Evolutionary conservation across 2,797 vertebrate genomes (phyloP), one percentile per base, ranked within the genome.

Genomic region (Chaunax sp.): DNA sequence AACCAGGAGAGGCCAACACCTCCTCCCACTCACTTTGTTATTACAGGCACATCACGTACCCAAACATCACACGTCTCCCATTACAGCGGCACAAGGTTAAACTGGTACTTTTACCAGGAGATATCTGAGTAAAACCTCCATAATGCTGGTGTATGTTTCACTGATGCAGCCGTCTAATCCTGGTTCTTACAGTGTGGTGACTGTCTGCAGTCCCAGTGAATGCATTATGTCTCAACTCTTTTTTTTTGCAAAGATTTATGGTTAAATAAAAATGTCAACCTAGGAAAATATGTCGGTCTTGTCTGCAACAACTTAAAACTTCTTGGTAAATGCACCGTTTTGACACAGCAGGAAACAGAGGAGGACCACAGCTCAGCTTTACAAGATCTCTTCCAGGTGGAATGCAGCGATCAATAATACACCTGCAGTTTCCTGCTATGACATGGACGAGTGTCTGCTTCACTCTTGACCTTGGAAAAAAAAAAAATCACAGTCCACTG

Each of bases 1-100:
- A 53, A 46, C 46, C 52, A 69, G 70, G 37, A 69, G 59, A 84
- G 66, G 28, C 23, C 28, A 44, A 66, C 63, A 75, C 60, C 47
- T 80, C 56, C 44, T 64, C 57, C 47, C 43, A 55, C 67, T 75
- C 69, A 44, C 28, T 49, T 49, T 72, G 66, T 75, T 69, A 68
- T 77, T 75, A 64, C 69, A 72, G 58, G 58, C 26, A 37, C 77
- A 58, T 35, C 2, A 18, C 28, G 70, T 56, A 78, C 53, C 57
- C 56, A 80, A 82, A 83, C 64, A 75, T 77, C 55, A 74, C 68
- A 66, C 58, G 26, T 69, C 51, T 81, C 54, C 41, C 57, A 49
- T 78, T 64, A 45, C 54, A 69, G 49, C 22, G 10, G 47, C 69
- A 69, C 51, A 58, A 49, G 72, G 44, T 1, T 44, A 65, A 63